phyloP scores from a whole-genome alignment of 2,113 vertebrate species.

The Ptychochromis oligacanthus region DNA sequence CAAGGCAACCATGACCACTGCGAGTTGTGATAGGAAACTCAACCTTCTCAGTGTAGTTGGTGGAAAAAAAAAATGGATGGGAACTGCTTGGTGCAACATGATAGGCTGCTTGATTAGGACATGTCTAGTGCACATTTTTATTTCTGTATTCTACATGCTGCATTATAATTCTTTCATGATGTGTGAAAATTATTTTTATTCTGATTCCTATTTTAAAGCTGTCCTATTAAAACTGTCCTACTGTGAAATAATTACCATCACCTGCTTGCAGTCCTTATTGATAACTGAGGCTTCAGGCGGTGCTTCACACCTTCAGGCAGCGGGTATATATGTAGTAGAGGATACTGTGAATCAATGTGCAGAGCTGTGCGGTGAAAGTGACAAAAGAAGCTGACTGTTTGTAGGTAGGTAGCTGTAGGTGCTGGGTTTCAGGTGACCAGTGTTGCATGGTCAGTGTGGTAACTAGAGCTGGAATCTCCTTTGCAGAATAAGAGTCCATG shows the following conservation, averaged over 20 bases:
- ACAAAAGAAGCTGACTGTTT: constrained; percentile 48
- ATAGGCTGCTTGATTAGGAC: constrained; percentile 35
- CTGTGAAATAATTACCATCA: background rate
- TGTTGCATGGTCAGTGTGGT: constrained; percentile 44
- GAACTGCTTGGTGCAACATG: constrained; percentile 32
- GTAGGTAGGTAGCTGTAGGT: constrained; percentile 50
- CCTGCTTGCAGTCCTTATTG: background rate
- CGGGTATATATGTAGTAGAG: background rate
- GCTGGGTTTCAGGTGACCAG: constrained; percentile 53
- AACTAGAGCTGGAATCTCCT: constrained; percentile 60
- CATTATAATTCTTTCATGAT: background rate
- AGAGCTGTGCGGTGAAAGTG: constrained; percentile 55
- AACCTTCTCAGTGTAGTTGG: constrained; percentile 51
- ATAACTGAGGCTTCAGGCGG: background rate
- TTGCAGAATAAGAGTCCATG: background rate
- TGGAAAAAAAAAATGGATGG: constrained; percentile 40
- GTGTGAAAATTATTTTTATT: background rate
- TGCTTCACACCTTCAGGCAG: background rate
- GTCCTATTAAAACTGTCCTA: background rate
- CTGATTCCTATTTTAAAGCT: background rate
- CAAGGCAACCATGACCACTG: constrained; percentile 24
- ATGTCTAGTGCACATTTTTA: constrained; percentile 26
- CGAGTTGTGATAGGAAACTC: constrained; percentile 54
- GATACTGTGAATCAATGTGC: background rate
- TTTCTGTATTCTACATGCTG: background rate